Evolutionary conservation across 23 tunicate species (phyloP).

Genomic region (Phallusia fumigata): DNA sequence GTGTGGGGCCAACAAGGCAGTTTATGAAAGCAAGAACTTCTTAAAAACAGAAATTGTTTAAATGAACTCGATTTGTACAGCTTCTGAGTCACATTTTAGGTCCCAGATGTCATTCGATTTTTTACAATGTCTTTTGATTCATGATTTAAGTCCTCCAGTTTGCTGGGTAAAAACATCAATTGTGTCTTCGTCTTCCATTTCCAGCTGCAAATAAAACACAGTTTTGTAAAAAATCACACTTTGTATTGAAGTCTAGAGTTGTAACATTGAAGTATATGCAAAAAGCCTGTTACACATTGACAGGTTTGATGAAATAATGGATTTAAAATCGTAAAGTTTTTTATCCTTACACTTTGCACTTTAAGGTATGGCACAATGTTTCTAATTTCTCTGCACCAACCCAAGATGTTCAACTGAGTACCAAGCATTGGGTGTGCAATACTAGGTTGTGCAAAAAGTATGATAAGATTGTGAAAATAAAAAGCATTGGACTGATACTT

Average conservation of each 20-base stretch:
- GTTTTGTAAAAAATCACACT: background rate
- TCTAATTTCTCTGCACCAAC: no score
- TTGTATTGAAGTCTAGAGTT: no score
- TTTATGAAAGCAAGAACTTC: background rate
- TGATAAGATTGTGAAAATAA: no score
- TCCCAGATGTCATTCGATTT: background rate
- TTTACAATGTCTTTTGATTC: background rate
- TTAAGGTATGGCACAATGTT: no score
- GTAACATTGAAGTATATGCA: no score
- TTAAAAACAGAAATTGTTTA: background rate
- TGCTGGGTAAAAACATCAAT: constrained; percentile 97
- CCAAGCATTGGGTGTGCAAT: no score
- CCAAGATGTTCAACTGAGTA: no score
- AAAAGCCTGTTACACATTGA: no score
- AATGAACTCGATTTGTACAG: background rate
- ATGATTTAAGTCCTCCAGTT: constrained; percentile 73
- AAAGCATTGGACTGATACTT: background rate
- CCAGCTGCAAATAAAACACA: constrained; percentile 35
- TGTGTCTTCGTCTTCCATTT: constrained; percentile 99
- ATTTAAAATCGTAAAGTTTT: no score
- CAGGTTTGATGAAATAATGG: no score
- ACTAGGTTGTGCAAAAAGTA: no score
- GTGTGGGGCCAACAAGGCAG: background rate
- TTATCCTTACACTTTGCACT: no score
- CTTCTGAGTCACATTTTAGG: background rate